These are phyloP conservation scores for Brachyhypopomus occidentalis DNA, from an alignment of 2,113 vertebrate genomes.

Conservation along the genomic window DNA sequence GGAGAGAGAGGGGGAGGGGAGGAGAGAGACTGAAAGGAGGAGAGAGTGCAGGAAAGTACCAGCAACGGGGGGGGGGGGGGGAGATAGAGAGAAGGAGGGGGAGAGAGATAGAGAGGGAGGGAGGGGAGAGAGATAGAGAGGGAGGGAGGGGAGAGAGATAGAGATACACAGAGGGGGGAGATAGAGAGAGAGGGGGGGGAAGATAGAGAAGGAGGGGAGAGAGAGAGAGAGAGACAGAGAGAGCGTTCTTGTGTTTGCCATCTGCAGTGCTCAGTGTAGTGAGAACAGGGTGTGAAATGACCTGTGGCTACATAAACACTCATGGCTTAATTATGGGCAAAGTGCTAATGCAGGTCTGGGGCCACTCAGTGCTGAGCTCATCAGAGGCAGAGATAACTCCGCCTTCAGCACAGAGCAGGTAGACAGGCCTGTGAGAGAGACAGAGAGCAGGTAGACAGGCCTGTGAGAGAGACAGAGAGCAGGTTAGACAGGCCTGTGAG, in stretches of 20 bases:
- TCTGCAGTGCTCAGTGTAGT: conserved; percentile 28
- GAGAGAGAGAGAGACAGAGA: neutral
- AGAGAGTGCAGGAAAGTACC: neutral
- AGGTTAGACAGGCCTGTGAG: neutral
- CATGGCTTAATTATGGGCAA: conserved; percentile 38
- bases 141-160: neutral
- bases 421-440: conserved; percentile 28
- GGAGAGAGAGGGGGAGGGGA: neutral
- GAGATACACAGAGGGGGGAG: neutral
- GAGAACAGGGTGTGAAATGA: conserved; percentile 41
- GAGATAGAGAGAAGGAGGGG: neutral
- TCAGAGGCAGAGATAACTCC: neutral
- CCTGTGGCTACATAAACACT: conserved; percentile 45
- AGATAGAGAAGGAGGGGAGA: neutral
- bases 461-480: neutral
- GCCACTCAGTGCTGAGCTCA: conserved; percentile 9
- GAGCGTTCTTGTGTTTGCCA: neutral
- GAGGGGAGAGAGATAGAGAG: neutral
- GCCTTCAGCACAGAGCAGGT: conserved; percentile 14
- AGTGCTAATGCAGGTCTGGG: conserved; percentile 15
- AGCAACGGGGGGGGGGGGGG: neutral
- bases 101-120: neutral
- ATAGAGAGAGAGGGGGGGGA: neutral
- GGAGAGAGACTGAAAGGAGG: neutral
- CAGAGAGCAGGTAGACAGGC: neutral